phyloP scores from a whole-genome alignment of 1,140 invertebrate genomes.

The Drosophila navojoa region DNA sequence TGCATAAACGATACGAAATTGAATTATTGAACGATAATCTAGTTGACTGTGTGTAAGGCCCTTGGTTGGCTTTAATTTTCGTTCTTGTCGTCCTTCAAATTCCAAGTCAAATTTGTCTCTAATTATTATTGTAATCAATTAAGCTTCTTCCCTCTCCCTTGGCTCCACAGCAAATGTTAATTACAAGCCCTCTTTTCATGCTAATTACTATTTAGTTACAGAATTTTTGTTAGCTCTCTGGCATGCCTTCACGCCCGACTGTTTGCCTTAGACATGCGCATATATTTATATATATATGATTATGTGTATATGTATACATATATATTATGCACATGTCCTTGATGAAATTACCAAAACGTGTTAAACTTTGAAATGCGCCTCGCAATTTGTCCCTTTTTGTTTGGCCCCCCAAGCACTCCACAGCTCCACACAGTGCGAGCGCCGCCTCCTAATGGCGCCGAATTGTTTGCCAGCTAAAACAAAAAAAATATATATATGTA shows the following conservation, averaged over 20 bases:
- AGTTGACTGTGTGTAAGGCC: too few species aligned
- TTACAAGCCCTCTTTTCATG: neutral
- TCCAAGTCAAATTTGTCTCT: neutral
- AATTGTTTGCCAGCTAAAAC: slow-evolving; percentile 65
- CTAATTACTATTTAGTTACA: neutral
- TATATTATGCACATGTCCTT: slow-evolving; percentile 59
- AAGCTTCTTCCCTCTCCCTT: neutral
- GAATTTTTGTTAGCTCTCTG: neutral
- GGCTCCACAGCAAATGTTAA: neutral
- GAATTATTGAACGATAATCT: too few species aligned
- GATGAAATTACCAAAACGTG: slow-evolving; percentile 71
- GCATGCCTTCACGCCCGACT: neutral
- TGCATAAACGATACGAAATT: too few species aligned
- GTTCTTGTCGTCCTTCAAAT: too few species aligned
- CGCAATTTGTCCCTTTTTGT: slow-evolving; percentile 30
- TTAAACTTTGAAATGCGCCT: slow-evolving; percentile 61
- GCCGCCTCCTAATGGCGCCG: slow-evolving; percentile 54
- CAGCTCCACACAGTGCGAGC: neutral
- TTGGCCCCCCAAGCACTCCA: neutral
- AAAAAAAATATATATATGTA: slow-evolving; percentile 23
- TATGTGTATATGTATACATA: neutral
- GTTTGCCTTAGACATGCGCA: neutral
- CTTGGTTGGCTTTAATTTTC: too few species aligned
- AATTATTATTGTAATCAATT: neutral
- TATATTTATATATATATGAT: slow-evolving; percentile 1